Conservation (phyloP, 2,797 vertebrate genomes). For the Psittacula echo region DNA sequence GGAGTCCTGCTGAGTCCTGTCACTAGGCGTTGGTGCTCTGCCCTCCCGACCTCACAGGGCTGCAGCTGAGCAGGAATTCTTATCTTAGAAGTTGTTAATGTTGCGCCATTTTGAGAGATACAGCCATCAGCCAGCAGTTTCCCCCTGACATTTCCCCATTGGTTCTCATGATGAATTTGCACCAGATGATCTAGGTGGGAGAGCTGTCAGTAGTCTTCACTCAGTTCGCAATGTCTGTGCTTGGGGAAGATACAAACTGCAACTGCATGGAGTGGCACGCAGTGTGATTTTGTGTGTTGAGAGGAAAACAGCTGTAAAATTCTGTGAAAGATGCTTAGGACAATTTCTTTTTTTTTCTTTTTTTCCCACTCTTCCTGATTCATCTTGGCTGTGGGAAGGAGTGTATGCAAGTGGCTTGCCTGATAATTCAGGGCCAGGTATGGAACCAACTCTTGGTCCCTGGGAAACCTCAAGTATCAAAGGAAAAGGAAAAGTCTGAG, state of each 20-base stretch:
- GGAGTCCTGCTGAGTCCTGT: neutral
- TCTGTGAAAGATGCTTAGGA: neutral
- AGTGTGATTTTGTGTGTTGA: neutral
- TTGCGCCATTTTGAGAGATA: neutral
- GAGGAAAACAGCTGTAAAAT: neutral
- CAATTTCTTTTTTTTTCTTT: neutral
- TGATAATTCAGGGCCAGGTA: constrained; percentile 12
- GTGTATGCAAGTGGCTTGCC: neutral
- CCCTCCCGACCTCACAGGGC: neutral
- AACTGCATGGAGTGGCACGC: neutral
- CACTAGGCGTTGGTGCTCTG: neutral
- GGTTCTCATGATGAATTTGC: neutral
- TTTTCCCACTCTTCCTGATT: neutral
- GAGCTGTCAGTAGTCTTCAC: neutral
- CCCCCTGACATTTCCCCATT: neutral
- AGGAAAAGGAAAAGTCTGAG: constrained; percentile 33
- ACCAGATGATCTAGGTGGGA: neutral
- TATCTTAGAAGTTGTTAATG: neutral
- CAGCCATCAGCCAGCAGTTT: neutral
- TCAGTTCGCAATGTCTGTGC: neutral
- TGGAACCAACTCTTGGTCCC: neutral
- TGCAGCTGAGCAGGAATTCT: neutral
- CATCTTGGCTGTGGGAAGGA: constrained; percentile 5
- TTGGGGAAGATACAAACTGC: neutral
- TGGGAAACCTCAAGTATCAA: constrained; percentile 27